phyloP scores from a whole-genome alignment of 2,113 vertebrate genomes.

The Pontoporia blainvillei region DNA sequence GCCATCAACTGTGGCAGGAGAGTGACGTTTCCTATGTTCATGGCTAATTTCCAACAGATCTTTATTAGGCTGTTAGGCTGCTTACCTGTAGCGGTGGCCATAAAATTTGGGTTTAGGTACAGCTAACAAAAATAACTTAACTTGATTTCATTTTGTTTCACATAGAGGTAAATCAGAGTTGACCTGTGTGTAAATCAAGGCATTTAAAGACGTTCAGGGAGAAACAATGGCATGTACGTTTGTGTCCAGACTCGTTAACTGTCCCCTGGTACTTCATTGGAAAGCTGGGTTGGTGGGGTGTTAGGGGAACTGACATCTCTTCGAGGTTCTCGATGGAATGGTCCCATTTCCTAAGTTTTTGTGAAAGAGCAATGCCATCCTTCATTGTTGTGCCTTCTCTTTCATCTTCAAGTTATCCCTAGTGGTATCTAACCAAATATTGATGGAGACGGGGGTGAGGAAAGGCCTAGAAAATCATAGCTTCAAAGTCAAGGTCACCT shows the following conservation, averaged over 20 bases:
- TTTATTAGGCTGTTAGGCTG: not conserved
- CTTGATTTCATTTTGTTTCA: not conserved
- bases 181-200: not conserved
- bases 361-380: not conserved
- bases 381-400: not conserved
- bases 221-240: not conserved
- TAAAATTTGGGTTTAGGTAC: not conserved
- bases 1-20: not conserved
- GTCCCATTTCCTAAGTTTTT: not conserved
- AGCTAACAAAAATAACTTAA: not conserved
- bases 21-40: not conserved
- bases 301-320: not conserved
- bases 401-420: not conserved
- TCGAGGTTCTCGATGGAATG: not conserved
- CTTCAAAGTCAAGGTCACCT: not conserved
- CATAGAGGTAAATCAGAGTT: not conserved
- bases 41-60: not conserved
- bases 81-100: not conserved
- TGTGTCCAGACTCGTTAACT: not conserved
- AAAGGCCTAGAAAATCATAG: not conserved
- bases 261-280: not conserved
- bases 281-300: rapidly evolving
- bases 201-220: not conserved
- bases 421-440: not conserved
- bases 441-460: not conserved